These are phyloP conservation scores for Cheiracanthium punctorium DNA, from an alignment of 2,888 invertebrate genomes.

Conservation along the genomic window DNA sequence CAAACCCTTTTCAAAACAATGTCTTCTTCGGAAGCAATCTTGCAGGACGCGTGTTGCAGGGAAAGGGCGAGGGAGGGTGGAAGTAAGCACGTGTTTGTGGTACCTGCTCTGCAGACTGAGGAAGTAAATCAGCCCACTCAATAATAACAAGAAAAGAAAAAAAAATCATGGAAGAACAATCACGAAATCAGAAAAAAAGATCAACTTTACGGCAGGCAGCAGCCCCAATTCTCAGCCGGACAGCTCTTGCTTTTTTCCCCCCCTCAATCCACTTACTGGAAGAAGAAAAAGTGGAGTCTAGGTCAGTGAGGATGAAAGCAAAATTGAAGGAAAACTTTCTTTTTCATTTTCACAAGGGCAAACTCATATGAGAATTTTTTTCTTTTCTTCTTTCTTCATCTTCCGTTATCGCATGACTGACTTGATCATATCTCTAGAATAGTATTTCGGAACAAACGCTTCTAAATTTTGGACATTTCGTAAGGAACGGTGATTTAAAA, in stretches of 20 bases:
- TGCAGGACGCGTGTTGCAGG: constrained; percentile 25
- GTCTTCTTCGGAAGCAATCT: constrained; percentile 31
- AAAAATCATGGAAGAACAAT: background rate
- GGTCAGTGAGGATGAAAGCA: constrained; percentile 33
- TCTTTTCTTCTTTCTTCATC: background rate
- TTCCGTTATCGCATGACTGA: background rate
- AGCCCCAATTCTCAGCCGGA: background rate
- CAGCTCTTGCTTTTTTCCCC: background rate
- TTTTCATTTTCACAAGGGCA: constrained; percentile 10
- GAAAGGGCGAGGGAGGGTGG: background rate
- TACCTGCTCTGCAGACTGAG: background rate
- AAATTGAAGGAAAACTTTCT: constrained; percentile 38
- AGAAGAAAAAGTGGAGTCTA: constrained; percentile 52
- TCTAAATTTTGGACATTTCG: background rate
- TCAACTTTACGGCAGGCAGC: too few species aligned
- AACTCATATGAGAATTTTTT: background rate
- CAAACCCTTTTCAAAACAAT: background rate
- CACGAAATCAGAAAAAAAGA: background rate
- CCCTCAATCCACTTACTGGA: background rate
- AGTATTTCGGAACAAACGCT: background rate
- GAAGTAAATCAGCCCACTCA: constrained; percentile 6
- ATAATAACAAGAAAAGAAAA: background rate
- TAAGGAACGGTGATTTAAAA: too few species aligned
- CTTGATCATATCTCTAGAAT: background rate
- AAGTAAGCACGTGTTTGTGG: constrained; percentile 28